Conservation (phyloP, 1,140 invertebrate species). For the Scaptomyza graminum region DNA sequence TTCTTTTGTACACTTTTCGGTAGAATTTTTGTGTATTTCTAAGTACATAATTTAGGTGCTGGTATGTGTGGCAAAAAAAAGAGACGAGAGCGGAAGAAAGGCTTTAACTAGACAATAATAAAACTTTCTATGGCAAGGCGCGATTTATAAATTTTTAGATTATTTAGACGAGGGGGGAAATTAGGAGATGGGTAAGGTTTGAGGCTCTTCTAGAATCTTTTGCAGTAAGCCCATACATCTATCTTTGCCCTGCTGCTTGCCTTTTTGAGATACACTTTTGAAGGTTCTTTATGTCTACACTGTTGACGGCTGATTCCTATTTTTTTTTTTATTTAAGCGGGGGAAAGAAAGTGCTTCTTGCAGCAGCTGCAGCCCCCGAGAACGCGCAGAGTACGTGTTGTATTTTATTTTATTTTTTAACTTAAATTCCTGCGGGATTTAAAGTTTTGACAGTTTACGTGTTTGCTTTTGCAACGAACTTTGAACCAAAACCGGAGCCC, state of each 20-base stretch:
- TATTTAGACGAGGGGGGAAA: constrained; percentile 68
- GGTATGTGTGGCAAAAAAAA: constrained; percentile 35
- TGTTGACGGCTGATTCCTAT: constrained; percentile 39
- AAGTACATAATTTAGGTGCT: constrained; percentile 83
- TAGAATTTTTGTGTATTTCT: constrained; percentile 80
- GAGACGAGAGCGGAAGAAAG: neutral
- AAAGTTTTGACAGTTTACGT: constrained; percentile 83
- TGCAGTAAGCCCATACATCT: constrained; percentile 45
- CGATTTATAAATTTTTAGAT: constrained; percentile 73
- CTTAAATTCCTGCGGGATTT: constrained; percentile 80
- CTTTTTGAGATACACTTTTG: constrained; percentile 68
- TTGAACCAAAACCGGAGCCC: constrained; percentile 57
- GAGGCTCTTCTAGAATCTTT: constrained; percentile 44
- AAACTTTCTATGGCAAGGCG: constrained; percentile 77
- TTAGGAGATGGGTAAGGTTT: constrained; percentile 1
- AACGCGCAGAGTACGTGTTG: constrained; percentile 66
- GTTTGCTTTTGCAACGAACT: constrained; percentile 78
- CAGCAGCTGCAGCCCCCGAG: constrained; percentile 63
- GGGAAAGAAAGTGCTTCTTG: neutral
- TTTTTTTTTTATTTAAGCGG: constrained; percentile 30
- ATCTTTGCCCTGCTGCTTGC: constrained; percentile 23
- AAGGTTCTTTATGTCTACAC: constrained; percentile 26
- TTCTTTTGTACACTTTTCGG: constrained; percentile 76
- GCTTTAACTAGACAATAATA: constrained; percentile 73
- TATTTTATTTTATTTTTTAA: constrained; percentile 69